A percentile compares a stretch with the other conserved stretches of the same genome.
These are phyloP conservation scores for Phyllotreta cruciferae DNA, from an alignment of 2,888 invertebrate genomes.

Conservation along the genomic window DNA sequence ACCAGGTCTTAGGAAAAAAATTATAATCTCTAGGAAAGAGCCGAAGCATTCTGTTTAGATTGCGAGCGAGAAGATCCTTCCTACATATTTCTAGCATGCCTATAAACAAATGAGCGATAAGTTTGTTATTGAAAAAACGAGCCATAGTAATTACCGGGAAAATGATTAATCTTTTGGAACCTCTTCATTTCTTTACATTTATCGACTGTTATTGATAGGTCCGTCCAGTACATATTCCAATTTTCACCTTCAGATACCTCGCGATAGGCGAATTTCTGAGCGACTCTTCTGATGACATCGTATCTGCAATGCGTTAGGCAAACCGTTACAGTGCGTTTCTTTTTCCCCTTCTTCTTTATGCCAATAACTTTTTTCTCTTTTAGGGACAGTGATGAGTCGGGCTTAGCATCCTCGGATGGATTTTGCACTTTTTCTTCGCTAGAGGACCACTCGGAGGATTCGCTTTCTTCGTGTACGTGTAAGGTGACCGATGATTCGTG, in stretches of 20 bases:
- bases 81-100: conserved; percentile 65
- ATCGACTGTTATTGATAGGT: conserved; percentile 84
- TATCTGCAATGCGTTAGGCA: conserved; percentile 76
- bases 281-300: conserved; percentile 75
- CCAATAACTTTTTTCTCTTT: conserved; percentile 33
- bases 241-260: conserved; percentile 81
- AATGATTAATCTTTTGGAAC: conserved; percentile 92
- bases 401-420: conserved; percentile 2
- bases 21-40: conserved; percentile 89
- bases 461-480: conserved; percentile 44
- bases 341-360: conserved; percentile 38
- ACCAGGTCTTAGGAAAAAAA: conserved; percentile 94
- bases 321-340: conserved; percentile 62
- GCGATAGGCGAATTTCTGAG: conserved; percentile 74
- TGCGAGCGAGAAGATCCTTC: conserved; percentile 87
- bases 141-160: conserved; percentile 55
- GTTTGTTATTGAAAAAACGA: not conserved
- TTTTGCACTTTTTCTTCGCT: conserved; percentile 43
- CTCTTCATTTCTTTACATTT: conserved; percentile 90
- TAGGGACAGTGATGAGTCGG: conserved; percentile 25
- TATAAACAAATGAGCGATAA: conserved; percentile 13
- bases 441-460: conserved; percentile 48
- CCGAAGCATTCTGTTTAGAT: conserved; percentile 88
- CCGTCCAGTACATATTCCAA: conserved; percentile 94
- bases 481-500: conserved; percentile 46